phyloP scores from a whole-genome alignment of 92 coral and sea anemone species.

The Actinernus sp. region DNA sequence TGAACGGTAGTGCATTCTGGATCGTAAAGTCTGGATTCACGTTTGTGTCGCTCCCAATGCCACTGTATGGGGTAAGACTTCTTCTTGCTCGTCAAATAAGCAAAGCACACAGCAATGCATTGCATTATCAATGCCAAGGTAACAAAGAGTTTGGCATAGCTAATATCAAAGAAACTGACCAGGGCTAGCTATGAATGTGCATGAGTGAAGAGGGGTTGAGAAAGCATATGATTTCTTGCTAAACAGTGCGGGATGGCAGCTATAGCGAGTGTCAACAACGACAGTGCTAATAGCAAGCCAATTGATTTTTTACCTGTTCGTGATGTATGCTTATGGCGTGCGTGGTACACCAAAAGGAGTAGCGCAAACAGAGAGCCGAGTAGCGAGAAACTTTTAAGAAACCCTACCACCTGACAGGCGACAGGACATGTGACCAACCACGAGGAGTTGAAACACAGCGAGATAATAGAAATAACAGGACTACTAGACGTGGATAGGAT shows the following conservation, averaged over 20 bases:
- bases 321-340: too few relatives aligned
- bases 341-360: not conserved
- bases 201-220: not conserved
- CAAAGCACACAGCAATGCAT: not conserved
- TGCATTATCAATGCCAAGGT: slow-evolving; percentile 1
- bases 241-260: not conserved
- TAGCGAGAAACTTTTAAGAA: slow-evolving; percentile 4
- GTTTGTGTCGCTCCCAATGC: slow-evolving; percentile 39
- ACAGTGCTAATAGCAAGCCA: too few relatives aligned
- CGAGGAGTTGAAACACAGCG: not conserved
- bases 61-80: slow-evolving; percentile 28
- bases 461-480: slow-evolving; percentile 3
- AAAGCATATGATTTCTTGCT: not conserved
- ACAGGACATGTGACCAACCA: not conserved
- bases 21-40: slow-evolving; percentile 29
- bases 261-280: too few relatives aligned
- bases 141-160: too few relatives aligned
- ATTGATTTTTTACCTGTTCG: too few relatives aligned
- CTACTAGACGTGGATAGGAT: not conserved
- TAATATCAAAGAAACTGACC: not conserved
- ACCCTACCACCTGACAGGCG: slow-evolving; percentile 1
- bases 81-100: not conserved
- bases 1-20: slow-evolving; percentile 53
- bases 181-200: not conserved
- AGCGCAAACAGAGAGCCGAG: slow-evolving; percentile 17